phyloP scores from a whole-genome alignment of 1,140 invertebrate genomes.

The Thalassaphorura encarpata region DNA sequence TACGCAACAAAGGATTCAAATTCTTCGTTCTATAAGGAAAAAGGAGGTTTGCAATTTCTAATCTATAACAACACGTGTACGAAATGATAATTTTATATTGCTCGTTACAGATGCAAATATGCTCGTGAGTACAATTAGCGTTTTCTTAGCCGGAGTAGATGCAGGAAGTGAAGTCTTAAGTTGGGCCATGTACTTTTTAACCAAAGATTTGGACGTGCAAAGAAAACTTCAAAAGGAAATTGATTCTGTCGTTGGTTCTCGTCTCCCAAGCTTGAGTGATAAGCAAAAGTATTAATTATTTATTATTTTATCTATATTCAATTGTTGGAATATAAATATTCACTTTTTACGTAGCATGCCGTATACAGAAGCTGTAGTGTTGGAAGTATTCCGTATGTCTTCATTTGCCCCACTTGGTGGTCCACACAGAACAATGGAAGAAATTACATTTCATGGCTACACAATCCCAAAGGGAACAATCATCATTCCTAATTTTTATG shows the following conservation, averaged over 20 bases:
- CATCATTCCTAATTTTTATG: background rate
- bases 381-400: background rate
- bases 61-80: too few relatives aligned
- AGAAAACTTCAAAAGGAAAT: conserved; percentile 67
- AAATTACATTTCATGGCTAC: background rate
- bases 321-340: background rate
- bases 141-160: too few relatives aligned
- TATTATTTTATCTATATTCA: too few relatives aligned
- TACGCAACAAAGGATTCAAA: too few relatives aligned
- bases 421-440: background rate
- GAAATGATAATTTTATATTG: too few relatives aligned
- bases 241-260: conserved; percentile 56
- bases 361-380: background rate
- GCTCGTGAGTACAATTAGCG: too few relatives aligned
- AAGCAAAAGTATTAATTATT: background rate
- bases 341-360: background rate
- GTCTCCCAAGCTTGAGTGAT: conserved; percentile 47
- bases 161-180: too few relatives aligned
- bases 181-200: too few relatives aligned
- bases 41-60: too few relatives aligned
- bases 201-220: conserved; percentile 63
- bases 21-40: too few relatives aligned
- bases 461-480: background rate
- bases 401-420: background rate
- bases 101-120: too few relatives aligned